Evolutionary conservation across 2,113 vertebrate species (phyloP).

Genomic region (Cranoglanis bouderius): DNA sequence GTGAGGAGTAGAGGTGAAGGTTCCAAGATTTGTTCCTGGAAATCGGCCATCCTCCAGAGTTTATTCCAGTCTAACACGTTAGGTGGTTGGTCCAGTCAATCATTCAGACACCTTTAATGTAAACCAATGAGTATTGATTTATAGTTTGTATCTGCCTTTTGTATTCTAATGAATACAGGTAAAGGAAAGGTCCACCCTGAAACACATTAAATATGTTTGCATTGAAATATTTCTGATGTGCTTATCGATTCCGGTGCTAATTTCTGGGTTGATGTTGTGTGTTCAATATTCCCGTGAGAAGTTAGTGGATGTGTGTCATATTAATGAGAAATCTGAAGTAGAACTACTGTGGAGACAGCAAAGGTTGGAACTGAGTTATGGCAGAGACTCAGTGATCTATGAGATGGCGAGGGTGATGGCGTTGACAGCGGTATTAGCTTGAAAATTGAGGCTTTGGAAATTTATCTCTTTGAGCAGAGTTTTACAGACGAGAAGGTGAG

Average conservation of each 20-base stretch:
- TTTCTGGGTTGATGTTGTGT: not conserved
- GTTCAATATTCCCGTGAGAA: not conserved
- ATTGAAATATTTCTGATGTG: not conserved
- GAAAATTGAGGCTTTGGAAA: not conserved
- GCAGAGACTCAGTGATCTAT: not conserved
- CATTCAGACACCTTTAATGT: not conserved
- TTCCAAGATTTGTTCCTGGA: slow-evolving; percentile 30
- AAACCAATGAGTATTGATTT: not conserved
- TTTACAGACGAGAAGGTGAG: not conserved
- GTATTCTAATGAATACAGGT: not conserved
- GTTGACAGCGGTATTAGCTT: not conserved
- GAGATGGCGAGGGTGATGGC: not conserved
- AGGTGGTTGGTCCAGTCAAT: slow-evolving; percentile 3
- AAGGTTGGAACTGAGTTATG: not conserved
- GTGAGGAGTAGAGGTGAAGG: not conserved
- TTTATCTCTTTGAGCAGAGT: not conserved
- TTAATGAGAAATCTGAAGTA: not conserved
- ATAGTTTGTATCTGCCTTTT: not conserved
- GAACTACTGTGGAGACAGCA: not conserved
- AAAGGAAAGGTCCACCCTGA: not conserved
- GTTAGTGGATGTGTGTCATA: not conserved
- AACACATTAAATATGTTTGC: not conserved
- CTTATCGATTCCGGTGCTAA: not conserved
- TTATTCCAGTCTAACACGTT: not conserved
- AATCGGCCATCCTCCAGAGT: not conserved